A percentile compares a stretch with the other conserved stretches of the same genome.
phyloP scores from a whole-genome alignment of 2,113 vertebrate genomes.

The Sebastes schlegelii region DNA sequence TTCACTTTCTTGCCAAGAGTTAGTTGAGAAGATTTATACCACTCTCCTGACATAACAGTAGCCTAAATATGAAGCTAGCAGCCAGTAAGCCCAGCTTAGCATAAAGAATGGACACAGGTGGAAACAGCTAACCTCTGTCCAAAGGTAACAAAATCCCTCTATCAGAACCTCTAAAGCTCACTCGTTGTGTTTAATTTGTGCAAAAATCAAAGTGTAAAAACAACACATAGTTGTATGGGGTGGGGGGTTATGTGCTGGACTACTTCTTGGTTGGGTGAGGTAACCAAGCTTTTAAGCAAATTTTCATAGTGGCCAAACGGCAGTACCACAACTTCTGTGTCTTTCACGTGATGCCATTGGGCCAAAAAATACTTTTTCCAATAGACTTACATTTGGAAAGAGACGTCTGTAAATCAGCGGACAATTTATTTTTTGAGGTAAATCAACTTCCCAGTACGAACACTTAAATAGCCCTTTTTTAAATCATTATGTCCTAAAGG shows the following conservation, averaged over 20 bases:
- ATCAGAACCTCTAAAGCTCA: neutral
- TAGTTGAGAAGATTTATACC: neutral
- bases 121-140: neutral
- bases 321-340: too few species aligned
- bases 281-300: neutral
- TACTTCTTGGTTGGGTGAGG: neutral
- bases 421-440: too few species aligned
- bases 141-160: neutral
- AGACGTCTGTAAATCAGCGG: too few species aligned
- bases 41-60: neutral
- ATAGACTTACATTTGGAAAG: too few species aligned
- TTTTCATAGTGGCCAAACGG: too few species aligned
- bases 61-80: neutral
- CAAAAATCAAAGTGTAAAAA: neutral
- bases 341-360: too few species aligned
- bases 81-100: neutral
- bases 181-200: neutral
- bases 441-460: too few species aligned
- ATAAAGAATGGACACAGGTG: conserved; percentile 4
- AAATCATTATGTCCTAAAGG: too few species aligned
- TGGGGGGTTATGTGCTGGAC: neutral
- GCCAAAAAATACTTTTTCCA: too few species aligned
- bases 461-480: too few species aligned
- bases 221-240: too few species aligned
- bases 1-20: neutral